These are phyloP conservation scores for Poecile atricapillus DNA, from an alignment of 2,113 vertebrate species.

Conservation along the genomic window DNA sequence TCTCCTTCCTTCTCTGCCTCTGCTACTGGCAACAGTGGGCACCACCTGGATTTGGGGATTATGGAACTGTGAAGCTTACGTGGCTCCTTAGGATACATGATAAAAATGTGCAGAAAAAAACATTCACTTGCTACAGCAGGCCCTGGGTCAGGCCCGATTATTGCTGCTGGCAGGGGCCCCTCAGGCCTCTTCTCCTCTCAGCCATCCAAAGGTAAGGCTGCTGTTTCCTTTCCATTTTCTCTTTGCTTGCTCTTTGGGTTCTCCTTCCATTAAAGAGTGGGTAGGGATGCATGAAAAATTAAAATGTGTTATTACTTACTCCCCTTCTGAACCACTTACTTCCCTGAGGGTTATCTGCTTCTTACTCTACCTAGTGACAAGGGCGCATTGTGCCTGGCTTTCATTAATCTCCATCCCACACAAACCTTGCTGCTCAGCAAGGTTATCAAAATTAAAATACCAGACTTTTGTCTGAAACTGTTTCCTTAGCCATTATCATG, in stretches of 20 bases:
- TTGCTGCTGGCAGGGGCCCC: not conserved
- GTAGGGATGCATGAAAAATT: constrained; percentile 46
- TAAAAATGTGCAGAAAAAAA: not conserved
- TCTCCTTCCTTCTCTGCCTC: not conserved
- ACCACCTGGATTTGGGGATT: rapidly evolving
- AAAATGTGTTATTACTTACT: constrained; percentile 48
- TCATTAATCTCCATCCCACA: constrained; percentile 49
- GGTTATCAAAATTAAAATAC: constrained; percentile 55
- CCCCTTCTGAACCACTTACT: constrained; percentile 11
- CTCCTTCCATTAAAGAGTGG: not conserved
- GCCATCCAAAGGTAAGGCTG: not conserved
- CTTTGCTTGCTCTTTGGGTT: not conserved
- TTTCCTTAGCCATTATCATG: constrained; percentile 8
- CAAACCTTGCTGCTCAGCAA: not conserved
- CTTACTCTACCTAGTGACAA: constrained; percentile 32
- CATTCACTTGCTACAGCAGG: not conserved
- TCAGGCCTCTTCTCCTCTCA: not conserved
- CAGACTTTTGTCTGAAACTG: not conserved
- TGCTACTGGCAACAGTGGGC: not conserved
- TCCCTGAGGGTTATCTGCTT: constrained; percentile 38
- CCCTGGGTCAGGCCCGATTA: rapidly evolving
- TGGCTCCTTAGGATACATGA: not conserved
- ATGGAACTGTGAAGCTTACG: not conserved
- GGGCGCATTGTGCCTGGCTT: not conserved
- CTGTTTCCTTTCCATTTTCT: not conserved